These are phyloP conservation scores for Ennomos erosarius DNA, from an alignment of 2,888 invertebrate species.

Conservation along the genomic window DNA sequence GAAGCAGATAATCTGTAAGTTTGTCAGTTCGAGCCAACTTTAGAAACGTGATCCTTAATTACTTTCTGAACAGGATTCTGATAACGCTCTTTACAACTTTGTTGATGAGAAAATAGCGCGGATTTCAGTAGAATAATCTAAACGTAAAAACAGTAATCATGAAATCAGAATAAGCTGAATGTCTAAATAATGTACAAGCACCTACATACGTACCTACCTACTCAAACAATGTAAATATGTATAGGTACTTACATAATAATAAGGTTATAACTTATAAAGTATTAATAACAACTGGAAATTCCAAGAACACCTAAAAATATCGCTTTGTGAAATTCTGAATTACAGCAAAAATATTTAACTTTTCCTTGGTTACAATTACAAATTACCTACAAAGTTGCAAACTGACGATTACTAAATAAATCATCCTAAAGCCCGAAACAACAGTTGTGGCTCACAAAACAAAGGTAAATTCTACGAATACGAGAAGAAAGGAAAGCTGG, in stretches of 20 bases:
- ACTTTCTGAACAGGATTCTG: constrained; percentile 56
- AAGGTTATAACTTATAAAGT: constrained; percentile 15
- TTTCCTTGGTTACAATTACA: not conserved
- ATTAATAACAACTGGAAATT: constrained; percentile 10
- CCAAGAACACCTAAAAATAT: constrained; percentile 18
- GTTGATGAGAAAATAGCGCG: constrained; percentile 10
- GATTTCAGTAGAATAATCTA: not conserved
- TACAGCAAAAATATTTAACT: constrained; percentile 16
- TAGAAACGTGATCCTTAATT: constrained; percentile 65
- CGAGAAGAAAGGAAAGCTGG: too few species aligned
- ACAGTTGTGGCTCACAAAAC: not conserved
- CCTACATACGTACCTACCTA: too few species aligned
- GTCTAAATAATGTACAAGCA: too few species aligned
- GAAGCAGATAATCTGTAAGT: constrained; percentile 74
- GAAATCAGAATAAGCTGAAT: too few species aligned
- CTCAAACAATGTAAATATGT: not conserved
- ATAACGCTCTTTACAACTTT: constrained; percentile 39
- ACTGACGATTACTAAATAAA: not conserved
- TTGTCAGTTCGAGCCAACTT: constrained; percentile 67
- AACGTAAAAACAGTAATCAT: not conserved
- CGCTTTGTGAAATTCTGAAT: constrained; percentile 20
- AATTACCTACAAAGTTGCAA: not conserved
- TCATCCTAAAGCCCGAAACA: not conserved
- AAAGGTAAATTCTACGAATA: not conserved
- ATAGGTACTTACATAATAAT: not conserved